These are phyloP conservation scores for Lycophotia porphyrea DNA, from an alignment of 2,888 invertebrate genomes.

Conservation along the genomic window DNA sequence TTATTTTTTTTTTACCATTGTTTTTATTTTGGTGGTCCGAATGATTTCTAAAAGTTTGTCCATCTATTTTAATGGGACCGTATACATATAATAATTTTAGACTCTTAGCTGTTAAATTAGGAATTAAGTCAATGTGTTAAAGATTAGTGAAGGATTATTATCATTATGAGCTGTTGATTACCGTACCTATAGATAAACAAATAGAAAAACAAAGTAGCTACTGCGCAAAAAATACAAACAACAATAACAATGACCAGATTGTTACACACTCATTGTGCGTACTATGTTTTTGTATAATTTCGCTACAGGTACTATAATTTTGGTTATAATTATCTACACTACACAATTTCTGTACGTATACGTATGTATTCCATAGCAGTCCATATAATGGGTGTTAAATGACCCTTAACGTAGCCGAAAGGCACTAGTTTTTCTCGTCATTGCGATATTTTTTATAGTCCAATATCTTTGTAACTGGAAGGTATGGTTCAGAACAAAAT, in stretches of 20 bases:
- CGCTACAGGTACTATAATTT: not conserved
- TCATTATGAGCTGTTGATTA: slow-evolving; percentile 7
- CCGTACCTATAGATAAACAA: slow-evolving; percentile 26
- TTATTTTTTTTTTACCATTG: too few species aligned
- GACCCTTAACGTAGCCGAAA: too few species aligned
- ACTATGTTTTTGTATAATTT: not conserved
- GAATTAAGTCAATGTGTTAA: slow-evolving; percentile 44
- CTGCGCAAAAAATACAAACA: slow-evolving; percentile 27
- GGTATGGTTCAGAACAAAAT: too few species aligned
- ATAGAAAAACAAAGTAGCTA: slow-evolving; percentile 4
- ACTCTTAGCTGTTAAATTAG: too few species aligned
- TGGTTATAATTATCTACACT: not conserved
- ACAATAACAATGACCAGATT: slow-evolving; percentile 11
- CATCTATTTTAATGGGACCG: too few species aligned
- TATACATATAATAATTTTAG: too few species aligned
- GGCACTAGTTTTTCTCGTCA: not conserved
- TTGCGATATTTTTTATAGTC: not conserved
- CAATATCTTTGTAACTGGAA: too few species aligned
- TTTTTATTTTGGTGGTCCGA: too few species aligned
- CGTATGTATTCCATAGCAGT: not conserved
- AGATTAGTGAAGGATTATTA: slow-evolving; percentile 35
- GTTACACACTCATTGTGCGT: not conserved
- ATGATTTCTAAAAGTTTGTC: too few species aligned
- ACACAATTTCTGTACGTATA: not conserved
- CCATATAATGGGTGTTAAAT: too few species aligned